Evolutionary conservation across 2,888 invertebrate species (phyloP), one percentile per base, ranked within the genome.

Genomic region (Agrotis clavis): DNA sequence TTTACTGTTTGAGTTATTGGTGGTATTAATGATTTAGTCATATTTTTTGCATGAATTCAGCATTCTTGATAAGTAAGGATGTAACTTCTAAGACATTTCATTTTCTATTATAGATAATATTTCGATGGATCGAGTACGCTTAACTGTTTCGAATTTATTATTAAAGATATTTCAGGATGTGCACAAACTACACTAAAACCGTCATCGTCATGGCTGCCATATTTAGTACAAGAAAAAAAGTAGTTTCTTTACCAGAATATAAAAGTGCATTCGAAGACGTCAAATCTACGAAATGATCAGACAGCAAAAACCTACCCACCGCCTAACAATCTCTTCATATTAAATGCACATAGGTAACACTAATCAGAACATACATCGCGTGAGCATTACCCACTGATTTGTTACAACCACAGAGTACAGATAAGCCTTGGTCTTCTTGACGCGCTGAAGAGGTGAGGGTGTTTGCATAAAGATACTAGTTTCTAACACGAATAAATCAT

Each of bases 281-380:
- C 14, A 2, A n/a, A 57, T 54, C 13, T 2, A 45, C n/a, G 14
- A 67, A 75, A 35, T 45, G 48, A 41, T 47, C 25, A 30, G 0
- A 1, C 13, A 53, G 41, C 18, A 47, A 25, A 57, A 16, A 57
- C 6, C 4, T 13, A 51, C 3, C 1, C 1, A 41, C 7, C 9
- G 18, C n/a, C 25, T 45, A 56, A 57, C 69, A 77, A 51, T n/a
- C 14, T 7, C 13, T 70, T 57, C 50, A 77, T 78, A 25, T 41
- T 62, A 41, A 71, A 74, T 71, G 56, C 47, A 47, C 61, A 74
- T 71, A 19, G 4, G 45, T 50, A 79, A 54, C 53, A 54, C 48
- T 25, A 72, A 72, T 47, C 47, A 47, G 59, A 69, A 60, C 62
- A 77, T 41, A 61, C 50, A 72, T 82, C 72, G 78, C 78, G 79